phyloP scores from a whole-genome alignment of 2,113 vertebrate genomes.

The Astur gentilis region DNA sequence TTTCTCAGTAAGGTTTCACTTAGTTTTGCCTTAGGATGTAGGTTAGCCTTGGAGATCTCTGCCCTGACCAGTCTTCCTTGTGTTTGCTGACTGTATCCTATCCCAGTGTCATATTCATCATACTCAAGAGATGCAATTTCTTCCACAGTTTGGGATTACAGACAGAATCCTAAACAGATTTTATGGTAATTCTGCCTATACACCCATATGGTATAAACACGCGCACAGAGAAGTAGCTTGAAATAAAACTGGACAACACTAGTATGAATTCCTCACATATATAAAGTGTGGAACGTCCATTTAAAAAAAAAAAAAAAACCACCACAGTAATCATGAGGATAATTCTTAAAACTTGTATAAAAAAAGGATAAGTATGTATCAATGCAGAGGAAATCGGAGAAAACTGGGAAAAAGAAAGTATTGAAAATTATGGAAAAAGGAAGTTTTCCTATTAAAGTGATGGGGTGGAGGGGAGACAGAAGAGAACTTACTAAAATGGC shows the following conservation, averaged over 20 bases:
- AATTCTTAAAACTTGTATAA: not conserved
- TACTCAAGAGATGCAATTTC: not conserved
- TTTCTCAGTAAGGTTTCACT: not conserved
- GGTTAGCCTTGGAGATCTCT: not conserved
- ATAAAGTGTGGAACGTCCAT: not conserved
- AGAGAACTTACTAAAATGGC: constrained; percentile 4
- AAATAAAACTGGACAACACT: not conserved
- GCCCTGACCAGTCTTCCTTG: not conserved
- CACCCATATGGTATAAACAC: not conserved
- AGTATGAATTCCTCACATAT: not conserved
- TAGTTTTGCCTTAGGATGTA: not conserved
- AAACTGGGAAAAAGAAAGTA: not conserved
- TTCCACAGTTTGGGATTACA: not conserved
- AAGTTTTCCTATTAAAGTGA: constrained; percentile 4
- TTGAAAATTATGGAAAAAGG: not conserved
- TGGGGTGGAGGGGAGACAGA: not conserved
- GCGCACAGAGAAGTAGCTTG: not conserved
- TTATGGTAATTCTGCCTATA: not conserved
- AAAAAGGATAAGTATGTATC: not conserved
- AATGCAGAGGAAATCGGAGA: not conserved
- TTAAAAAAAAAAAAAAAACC: not conserved
- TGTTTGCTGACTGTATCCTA: not conserved
- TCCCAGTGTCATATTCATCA: not conserved
- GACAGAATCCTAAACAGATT: not conserved
- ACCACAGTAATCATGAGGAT: too few species aligned